A percentile compares a stretch with the other conserved stretches of the same genome.
phyloP scores from a whole-genome alignment of 2,888 invertebrate species.

The Trichacis sp. region DNA sequence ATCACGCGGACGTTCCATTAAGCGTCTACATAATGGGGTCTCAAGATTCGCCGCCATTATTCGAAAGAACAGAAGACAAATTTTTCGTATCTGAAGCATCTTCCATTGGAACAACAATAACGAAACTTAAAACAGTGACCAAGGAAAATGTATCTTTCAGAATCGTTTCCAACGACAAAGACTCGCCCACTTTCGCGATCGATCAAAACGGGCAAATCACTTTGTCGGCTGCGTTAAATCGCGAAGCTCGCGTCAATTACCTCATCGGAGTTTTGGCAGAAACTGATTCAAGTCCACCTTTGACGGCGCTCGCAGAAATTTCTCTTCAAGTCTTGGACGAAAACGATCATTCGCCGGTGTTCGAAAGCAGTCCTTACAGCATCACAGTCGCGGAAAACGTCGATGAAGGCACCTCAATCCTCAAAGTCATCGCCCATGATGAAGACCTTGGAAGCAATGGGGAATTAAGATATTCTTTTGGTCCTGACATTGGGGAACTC shows the following conservation, averaged over 20 bases:
- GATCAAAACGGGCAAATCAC: constrained; percentile 82
- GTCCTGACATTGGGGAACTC: constrained; percentile 74
- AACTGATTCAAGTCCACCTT: constrained; percentile 79
- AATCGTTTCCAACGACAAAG: constrained; percentile 73
- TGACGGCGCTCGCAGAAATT: constrained; percentile 79
- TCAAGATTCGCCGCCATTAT: constrained; percentile 78
- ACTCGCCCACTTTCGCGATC: constrained; percentile 77
- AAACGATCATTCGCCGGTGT: constrained; percentile 90
- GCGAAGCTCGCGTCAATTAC: constrained; percentile 79
- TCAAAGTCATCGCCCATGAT: constrained; percentile 80
- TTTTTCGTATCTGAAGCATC: constrained; percentile 86
- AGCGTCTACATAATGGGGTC: constrained; percentile 82
- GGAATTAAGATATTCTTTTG: constrained; percentile 85
- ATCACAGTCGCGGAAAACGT: constrained; percentile 86
- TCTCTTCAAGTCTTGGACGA: constrained; percentile 86
- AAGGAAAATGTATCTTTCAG: constrained; percentile 74
- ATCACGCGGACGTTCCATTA: constrained; percentile 86
- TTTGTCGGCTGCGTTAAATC: constrained; percentile 80
- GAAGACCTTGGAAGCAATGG: constrained; percentile 85
- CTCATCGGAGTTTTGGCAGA: constrained; percentile 80
- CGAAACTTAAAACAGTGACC: constrained; percentile 76
- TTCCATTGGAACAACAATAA: constrained; percentile 77
- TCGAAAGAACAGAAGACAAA: constrained; percentile 80
- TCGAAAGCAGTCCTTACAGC: constrained; percentile 86
- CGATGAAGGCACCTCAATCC: constrained; percentile 80